Base-by-base conservation (phyloP, 2,888 invertebrate species). In the Copidosoma aretas region DNA sequence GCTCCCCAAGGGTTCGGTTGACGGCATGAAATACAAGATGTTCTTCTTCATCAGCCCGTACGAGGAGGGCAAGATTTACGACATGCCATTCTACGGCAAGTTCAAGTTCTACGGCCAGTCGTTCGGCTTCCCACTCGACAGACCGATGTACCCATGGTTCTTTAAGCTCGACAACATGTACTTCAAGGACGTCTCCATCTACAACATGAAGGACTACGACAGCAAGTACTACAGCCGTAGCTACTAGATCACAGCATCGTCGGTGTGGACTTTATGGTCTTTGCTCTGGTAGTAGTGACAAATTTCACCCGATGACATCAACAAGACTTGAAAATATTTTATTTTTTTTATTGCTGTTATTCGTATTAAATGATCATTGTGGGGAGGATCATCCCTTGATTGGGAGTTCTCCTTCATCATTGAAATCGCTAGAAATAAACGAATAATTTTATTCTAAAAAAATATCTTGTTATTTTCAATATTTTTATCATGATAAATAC, bases 121-220 rank as follows among this genome's bases (percentile, higher is more conserved):
- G 59, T 86, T 90, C 78, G 71, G 71, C 21, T 71, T 39, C 69
- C 93, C 93, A 73, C 88, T 93, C 79, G 92, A 93, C 80, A 89
- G 91, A 75, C 84, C 85, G 32, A 87, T 91, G 77, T 84, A 82
- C 68, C 85, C 88, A 58, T 84, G 83, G 62, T 85, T 84, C 72
- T 91, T 89, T 86, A 86, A 86, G 73, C 88, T 89, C n/a, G 88
- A 90, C 57, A 92, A 92, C 83, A 87, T 88, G 85, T 87, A 80
- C 86, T 86, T 87, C 80, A 85, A 88, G 82, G 88, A 89, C 76
- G 87, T 89, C 8, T 70, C 77, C 59, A 85, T 90, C 75, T 87
- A 85, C 81, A 86, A 88, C 78, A 82, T 85, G 70, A 85, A 84
- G 49, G 84, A 85, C 60, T 67, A 60, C 60, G 64, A 64, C 32